Base-by-base conservation (phyloP, 23 tunicate species). In the Clavelina lepadiformis region DNA sequence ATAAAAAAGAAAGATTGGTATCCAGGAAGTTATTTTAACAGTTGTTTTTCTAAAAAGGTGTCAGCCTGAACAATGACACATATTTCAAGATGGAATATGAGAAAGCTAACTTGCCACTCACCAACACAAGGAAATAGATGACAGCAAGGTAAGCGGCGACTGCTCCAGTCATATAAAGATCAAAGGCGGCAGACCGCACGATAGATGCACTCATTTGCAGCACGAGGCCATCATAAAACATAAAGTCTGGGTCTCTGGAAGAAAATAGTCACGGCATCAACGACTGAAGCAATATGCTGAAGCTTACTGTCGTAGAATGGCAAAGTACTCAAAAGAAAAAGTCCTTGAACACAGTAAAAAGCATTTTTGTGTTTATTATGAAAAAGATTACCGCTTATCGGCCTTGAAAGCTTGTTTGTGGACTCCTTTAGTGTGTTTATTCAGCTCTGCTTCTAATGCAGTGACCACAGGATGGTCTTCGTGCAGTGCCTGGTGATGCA, bases 101-200 rank as follows among this genome's bases (percentile, higher is more conserved):
- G 49, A 11, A 11, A 41, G 49, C n/a, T 34, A 35, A 36, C 6
- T 33, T 56, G 18, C 28, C 24, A 77, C 91, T 74, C 46, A 86
- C 95, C 80, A 65, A 24, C 1, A 86, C 71, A 13, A 72, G 13
- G 18, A 86, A 35, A 38, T 77, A 86, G 63, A 77, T 56, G 31
- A 59, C 46, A 3, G 79, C 33, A 15, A 86, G 68, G 46, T 86
- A 86, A 20, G 46, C 55, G 26, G 83, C 58, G 2, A 86, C 80
- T 6, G 62, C 49, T 11, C 65, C 41, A 23, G 86, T 80, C 65
- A 86, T 75, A 46, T 86, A 86, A 23, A 86, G 80, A 58, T 86
- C 95, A 51, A 86, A 86, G 26, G 78, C 95, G 31, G 95, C 95
- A 0, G 95, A 76, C 20, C 95, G 52, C 0, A 86, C 95, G 8